phyloP scores from a whole-genome alignment of 2,888 invertebrate genomes.

The Drosophila subsilvestris region DNA sequence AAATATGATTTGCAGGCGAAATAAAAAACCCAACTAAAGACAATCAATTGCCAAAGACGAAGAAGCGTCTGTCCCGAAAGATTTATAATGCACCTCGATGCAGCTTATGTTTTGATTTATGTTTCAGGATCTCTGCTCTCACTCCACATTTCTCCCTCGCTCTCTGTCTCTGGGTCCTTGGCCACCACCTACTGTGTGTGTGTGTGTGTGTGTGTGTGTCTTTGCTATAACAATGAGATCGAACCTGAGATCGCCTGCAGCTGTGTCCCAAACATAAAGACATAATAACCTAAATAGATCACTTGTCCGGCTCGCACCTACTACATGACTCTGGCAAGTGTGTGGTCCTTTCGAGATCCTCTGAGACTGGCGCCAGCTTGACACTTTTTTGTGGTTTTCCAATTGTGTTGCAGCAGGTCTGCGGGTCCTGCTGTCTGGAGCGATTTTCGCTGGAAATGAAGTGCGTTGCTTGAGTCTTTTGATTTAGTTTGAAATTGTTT shows the following conservation, averaged over 20 bases:
- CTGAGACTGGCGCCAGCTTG: slow-evolving; percentile 68
- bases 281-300: slow-evolving; percentile 78
- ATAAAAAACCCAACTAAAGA: slow-evolving; percentile 22
- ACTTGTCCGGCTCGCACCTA: slow-evolving; percentile 72
- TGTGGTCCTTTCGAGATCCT: slow-evolving; percentile 57
- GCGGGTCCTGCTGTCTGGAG: not conserved
- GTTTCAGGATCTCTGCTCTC: slow-evolving; percentile 8
- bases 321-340: slow-evolving; percentile 38
- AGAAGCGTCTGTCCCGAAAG: slow-evolving; percentile 10
- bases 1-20: slow-evolving; percentile 67
- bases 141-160: not conserved
- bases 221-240: slow-evolving; percentile 42
- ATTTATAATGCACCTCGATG: slow-evolving; percentile 33
- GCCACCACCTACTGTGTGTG: slow-evolving; percentile 56
- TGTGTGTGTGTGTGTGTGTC: slow-evolving; percentile 46
- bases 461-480: slow-evolving; percentile 59
- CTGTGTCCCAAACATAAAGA: slow-evolving; percentile 66
- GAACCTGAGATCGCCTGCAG: slow-evolving; percentile 27
- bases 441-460: not conserved
- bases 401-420: slow-evolving; percentile 24
- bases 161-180: slow-evolving; percentile 19
- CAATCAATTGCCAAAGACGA: slow-evolving; percentile 23
- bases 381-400: slow-evolving; percentile 55
- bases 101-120: slow-evolving; percentile 50
- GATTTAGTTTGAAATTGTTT: slow-evolving; percentile 22